phyloP scores from a whole-genome alignment of 2,888 invertebrate species.

The Sinohyriopsis cumingii region DNA sequence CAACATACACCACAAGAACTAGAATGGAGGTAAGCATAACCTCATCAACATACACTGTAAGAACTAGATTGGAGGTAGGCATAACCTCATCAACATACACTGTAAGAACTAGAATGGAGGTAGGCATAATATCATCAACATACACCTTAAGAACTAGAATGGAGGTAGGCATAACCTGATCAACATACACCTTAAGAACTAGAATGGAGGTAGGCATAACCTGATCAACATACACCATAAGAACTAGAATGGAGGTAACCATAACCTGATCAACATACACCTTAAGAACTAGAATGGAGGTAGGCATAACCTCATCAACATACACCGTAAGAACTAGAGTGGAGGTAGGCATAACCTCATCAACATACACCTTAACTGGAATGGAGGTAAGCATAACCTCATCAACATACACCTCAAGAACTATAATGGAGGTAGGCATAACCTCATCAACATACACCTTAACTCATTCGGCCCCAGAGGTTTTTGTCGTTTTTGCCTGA shows the following conservation, averaged over 20 bases:
- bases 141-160: conserved; percentile 74
- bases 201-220: too few species aligned
- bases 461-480: too few species aligned
- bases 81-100: too few species aligned
- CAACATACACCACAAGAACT: conserved; percentile 72
- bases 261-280: background rate
- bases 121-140: conserved; percentile 5
- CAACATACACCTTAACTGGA: background rate
- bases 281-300: too few species aligned
- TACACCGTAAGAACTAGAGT: conserved; percentile 74
- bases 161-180: conserved; percentile 50
- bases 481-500: too few species aligned
- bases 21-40: conserved; percentile 57
- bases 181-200: too few species aligned
- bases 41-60: conserved; percentile 29
- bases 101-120: too few species aligned
- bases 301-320: conserved; percentile 8
- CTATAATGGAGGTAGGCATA: conserved; percentile 54
- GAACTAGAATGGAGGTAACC: too few species aligned
- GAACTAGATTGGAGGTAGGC: conserved; percentile 17
- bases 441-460: conserved; percentile 43
- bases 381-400: background rate
- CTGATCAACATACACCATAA: too few species aligned
- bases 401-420: conserved; percentile 38
- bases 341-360: conserved; percentile 47